Conservation (phyloP, 1,140 invertebrate genomes). For the Vanessa tameamea region DNA sequence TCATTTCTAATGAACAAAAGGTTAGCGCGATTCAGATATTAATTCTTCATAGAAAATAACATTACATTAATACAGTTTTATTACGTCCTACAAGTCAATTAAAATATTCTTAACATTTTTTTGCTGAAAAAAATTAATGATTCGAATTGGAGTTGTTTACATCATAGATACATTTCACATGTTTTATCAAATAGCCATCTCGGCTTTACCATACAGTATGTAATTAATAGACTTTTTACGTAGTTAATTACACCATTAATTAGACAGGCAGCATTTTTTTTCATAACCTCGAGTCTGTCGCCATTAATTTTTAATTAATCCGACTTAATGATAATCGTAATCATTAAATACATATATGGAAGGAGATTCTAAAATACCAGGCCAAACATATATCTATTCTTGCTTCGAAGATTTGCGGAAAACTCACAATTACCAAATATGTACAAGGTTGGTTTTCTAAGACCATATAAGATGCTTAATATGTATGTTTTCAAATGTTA, state of each 20-base stretch:
- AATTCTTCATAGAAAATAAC: too few relatives aligned
- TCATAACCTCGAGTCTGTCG: conserved; percentile 2
- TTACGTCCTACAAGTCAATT: background rate
- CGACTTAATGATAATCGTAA: background rate
- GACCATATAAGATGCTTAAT: background rate
- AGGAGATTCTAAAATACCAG: background rate
- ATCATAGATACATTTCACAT: background rate
- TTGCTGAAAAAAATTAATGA: background rate
- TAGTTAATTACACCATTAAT: conserved; percentile 5
- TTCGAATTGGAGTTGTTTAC: background rate
- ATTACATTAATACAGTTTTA: too few relatives aligned
- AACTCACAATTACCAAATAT: conserved; percentile 12
- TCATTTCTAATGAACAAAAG: too few relatives aligned
- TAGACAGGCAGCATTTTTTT: conserved; percentile 5
- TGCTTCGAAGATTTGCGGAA: conserved; percentile 9
- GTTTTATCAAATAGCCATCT: background rate
- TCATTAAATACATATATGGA: background rate
- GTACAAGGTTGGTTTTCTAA: background rate
- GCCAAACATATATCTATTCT: conserved; percentile 9
- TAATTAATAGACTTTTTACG: conserved; percentile 10
- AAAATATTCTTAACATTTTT: background rate
- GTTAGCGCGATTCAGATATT: too few relatives aligned
- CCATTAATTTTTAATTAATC: conserved; percentile 7
- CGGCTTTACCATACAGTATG: background rate
- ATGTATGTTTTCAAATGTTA: background rate